These are phyloP conservation scores for Papilio machaon DNA, from an alignment of 1,140 invertebrate species.

Conservation along the genomic window DNA sequence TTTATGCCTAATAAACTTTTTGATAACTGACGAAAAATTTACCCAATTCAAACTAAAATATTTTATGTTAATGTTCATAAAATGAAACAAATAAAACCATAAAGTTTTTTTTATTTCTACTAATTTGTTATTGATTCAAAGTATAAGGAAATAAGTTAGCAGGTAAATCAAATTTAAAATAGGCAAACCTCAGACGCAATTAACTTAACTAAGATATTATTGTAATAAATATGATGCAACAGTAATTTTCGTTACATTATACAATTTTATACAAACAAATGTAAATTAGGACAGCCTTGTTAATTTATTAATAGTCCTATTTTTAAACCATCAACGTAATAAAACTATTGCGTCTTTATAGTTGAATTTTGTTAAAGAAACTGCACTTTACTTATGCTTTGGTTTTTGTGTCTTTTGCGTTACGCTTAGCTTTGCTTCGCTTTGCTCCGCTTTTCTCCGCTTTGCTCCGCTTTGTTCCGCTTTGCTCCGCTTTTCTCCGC, in stretches of 20 bases:
- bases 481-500: no score
- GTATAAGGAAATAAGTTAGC: conserved; percentile 1
- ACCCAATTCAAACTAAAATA: no score
- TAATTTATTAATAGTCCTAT: not conserved
- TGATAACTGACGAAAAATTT: no score
- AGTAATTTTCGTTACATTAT: conserved; percentile 34
- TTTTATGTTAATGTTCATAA: not conserved
- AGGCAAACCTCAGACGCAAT: conserved; percentile 13
- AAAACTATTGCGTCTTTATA: not conserved
- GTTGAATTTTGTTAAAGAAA: not conserved
- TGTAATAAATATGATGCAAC: conserved; percentile 38
- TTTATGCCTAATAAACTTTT: no score
- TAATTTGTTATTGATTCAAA: conserved; percentile 5
- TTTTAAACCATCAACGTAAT: not conserved
- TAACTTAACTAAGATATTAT: conserved; percentile 35
- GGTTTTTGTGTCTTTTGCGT: not conserved
- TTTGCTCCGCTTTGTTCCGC: no score
- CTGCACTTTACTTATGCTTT: not conserved
- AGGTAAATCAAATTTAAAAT: conserved; percentile 33
- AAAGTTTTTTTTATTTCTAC: not conserved
- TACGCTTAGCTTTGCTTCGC: no score
- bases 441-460: no score
- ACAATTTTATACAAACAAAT: conserved; percentile 32
- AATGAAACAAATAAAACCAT: not conserved
- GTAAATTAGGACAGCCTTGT: conserved; percentile 33